Percentiles rank a stretch among this genome's conserved stretches.
These are phyloP conservation scores for Muschampia plurimacula DNA, from an alignment of 2,888 invertebrate species.

Conservation along the genomic window DNA sequence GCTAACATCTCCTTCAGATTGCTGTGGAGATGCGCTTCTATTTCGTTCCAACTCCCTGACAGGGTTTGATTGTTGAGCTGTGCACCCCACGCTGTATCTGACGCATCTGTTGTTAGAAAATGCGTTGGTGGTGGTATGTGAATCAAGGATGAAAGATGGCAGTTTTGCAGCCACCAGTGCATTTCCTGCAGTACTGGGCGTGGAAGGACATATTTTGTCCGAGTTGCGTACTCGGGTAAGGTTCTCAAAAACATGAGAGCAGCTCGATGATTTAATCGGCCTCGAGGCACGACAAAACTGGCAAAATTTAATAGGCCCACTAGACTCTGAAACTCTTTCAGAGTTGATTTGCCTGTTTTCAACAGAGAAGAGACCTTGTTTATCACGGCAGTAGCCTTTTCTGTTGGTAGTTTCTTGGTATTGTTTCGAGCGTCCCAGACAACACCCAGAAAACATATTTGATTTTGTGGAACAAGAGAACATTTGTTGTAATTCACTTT, in stretches of 20 bases:
- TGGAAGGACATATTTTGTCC: background rate
- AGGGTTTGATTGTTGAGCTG: constrained; percentile 2
- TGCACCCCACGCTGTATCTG: constrained; percentile 39
- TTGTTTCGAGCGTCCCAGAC: constrained; percentile 15
- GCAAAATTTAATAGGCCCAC: constrained; percentile 43
- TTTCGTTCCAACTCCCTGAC: background rate
- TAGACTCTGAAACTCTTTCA: constrained; percentile 31
- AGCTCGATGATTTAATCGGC: constrained; percentile 38
- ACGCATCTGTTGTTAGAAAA: constrained; percentile 42
- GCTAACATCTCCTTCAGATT: constrained; percentile 13
- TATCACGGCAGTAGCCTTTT: constrained; percentile 5
- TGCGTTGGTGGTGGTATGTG: constrained; percentile 30
- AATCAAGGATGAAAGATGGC: constrained; percentile 10
- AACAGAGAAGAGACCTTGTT: background rate
- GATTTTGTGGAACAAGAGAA: constrained; percentile 14
- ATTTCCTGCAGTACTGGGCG: constrained; percentile 4
- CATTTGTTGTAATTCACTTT: constrained; percentile 36
- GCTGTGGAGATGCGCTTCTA: constrained; percentile 9
- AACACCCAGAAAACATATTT: constrained; percentile 24
- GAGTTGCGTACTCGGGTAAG: background rate
- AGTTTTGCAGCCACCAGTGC: constrained; percentile 42
- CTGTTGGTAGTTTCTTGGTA: constrained; percentile 10
- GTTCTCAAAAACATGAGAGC: constrained; percentile 11
- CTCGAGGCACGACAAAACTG: constrained; percentile 39
- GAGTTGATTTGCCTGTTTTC: background rate